Evolutionary conservation across 2,888 invertebrate species (phyloP).

Genomic region (Drosophila macrothrix): DNA sequence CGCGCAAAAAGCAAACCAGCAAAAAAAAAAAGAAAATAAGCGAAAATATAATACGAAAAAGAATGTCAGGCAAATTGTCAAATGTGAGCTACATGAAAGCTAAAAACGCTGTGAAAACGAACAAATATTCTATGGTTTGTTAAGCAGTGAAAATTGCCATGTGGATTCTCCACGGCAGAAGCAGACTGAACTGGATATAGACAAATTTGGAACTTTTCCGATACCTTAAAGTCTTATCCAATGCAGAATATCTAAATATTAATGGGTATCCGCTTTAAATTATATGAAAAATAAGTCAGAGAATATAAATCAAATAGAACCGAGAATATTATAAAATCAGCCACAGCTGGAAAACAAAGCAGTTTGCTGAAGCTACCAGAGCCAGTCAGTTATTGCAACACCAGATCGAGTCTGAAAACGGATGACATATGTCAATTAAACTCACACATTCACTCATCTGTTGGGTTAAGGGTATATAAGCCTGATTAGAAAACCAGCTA

Average conservation of each 20-base stretch:
- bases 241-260: not conserved
- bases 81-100: constrained; percentile 44
- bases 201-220: not conserved
- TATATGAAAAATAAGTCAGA: constrained; percentile 35
- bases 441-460: constrained; percentile 74
- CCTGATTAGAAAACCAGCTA: not conserved
- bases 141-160: not conserved
- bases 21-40: not conserved
- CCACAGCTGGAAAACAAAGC: constrained; percentile 71
- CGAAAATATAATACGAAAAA: constrained; percentile 41
- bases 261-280: not conserved
- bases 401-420: constrained; percentile 12
- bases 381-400: not conserved
- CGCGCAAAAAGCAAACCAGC: not conserved
- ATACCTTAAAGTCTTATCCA: not conserved
- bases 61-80: constrained; percentile 75
- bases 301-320: constrained; percentile 76
- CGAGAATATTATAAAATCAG: constrained; percentile 76
- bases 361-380: constrained; percentile 59
- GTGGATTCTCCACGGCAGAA: not conserved
- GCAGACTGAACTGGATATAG: not conserved
- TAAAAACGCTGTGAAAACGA: constrained; percentile 24
- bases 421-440: constrained; percentile 5
- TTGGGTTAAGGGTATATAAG: constrained; percentile 23
- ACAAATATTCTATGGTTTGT: constrained; percentile 29